Evolutionary conservation across 1,140 invertebrate genomes (phyloP).

Genomic region (Anastrepha obliqua): DNA sequence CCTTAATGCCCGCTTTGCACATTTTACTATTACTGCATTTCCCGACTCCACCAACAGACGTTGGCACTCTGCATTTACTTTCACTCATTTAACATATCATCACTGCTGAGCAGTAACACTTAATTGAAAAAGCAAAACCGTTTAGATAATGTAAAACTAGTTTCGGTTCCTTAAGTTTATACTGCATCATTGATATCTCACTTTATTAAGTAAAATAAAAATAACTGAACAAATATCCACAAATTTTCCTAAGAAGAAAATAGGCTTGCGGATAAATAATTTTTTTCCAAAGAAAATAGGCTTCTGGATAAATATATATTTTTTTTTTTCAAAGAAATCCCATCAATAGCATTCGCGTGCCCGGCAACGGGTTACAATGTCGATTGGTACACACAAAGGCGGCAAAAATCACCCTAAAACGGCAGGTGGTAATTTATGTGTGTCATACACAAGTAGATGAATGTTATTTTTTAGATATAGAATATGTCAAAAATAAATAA

Average conservation of each 20-base stretch:
- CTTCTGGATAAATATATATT: not conserved
- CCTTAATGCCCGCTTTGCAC: too few species aligned
- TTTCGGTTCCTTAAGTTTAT: not conserved
- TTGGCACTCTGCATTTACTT: not conserved
- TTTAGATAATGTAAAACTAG: not conserved
- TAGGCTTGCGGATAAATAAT: too few species aligned
- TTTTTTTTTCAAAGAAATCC: not conserved
- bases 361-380: conserved; percentile 15
- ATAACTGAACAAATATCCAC: too few species aligned
- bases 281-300: too few species aligned
- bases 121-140: not conserved
- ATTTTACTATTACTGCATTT: too few species aligned
- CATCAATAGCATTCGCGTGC: not conserved
- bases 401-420: conserved; percentile 27
- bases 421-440: conserved; percentile 11
- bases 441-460: not conserved
- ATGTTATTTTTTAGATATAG: not conserved
- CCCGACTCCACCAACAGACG: too few species aligned
- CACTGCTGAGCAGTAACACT: not conserved
- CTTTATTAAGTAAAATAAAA: too few species aligned
- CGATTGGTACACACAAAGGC: not conserved
- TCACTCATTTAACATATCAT: not conserved
- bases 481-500: conserved; percentile 6
- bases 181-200: not conserved
- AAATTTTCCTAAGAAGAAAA: too few species aligned